A percentile compares a stretch with the other conserved stretches of the same genome.
Conservation (phyloP, 2,113 vertebrate genomes). For the Puma concolor region DNA sequence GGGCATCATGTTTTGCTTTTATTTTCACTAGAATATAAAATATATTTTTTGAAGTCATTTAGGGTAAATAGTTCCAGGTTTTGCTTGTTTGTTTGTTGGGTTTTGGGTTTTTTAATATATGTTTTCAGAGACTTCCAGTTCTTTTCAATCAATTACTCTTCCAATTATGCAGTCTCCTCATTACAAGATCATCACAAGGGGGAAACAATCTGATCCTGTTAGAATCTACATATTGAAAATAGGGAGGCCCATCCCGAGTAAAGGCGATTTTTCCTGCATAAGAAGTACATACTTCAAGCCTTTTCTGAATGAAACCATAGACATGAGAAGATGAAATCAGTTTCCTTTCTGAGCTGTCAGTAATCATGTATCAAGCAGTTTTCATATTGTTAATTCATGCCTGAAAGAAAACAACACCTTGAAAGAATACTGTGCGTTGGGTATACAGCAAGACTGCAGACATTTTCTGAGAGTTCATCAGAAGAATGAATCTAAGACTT, state of each 20-base stretch:
- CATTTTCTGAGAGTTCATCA: background rate
- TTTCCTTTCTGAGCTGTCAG: background rate
- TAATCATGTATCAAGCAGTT: background rate
- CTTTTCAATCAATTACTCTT: background rate
- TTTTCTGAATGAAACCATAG: slow-evolving; percentile 48
- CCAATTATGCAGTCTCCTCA: background rate
- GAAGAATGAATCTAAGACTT: background rate
- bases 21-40: background rate
- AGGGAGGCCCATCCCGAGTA: background rate
- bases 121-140: slow-evolving; percentile 9
- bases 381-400: background rate
- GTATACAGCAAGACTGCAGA: background rate
- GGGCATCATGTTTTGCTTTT: background rate
- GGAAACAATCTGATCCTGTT: slow-evolving; percentile 9
- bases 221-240: background rate
- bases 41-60: slow-evolving; percentile 16
- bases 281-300: background rate
- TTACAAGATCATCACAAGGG: background rate
- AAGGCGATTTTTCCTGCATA: slow-evolving; percentile 1
- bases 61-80: background rate
- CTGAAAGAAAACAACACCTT: background rate
- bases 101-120: background rate
- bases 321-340: background rate
- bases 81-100: background rate
- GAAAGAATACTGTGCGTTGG: background rate